Base-by-base conservation (phyloP, 2,888 invertebrate genomes). In the Rhagonycha lutea region DNA sequence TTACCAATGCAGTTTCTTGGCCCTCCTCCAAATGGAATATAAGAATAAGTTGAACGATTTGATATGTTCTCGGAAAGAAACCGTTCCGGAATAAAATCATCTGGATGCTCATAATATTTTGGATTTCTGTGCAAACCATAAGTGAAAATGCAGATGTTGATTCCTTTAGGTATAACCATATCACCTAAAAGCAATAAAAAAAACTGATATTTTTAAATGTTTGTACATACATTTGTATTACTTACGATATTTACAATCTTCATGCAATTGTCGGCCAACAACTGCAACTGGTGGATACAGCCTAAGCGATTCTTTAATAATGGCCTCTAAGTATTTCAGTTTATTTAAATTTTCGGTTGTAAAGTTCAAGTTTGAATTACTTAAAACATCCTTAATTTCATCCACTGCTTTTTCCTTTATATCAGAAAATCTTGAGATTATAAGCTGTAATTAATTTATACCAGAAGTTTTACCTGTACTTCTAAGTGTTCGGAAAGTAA, bases 401-500 rank as follows among this genome's bases (percentile, higher is more conserved):
- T 24, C 7, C 1, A 24, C 24, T 9, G 24, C 63, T 12, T 63
- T 63, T 24, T 63, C 23, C 63, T 63, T 47, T 11, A 63, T 24
- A 60, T 63, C 4, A 23, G 10, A 23, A 29, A 29, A 26, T 8
- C 0, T n/a, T 10, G 9, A 12, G 12, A 12, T 29, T 65, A 24
- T 12, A 68, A 11, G 2, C 2, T 29, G 11, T 26, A 24, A n/a
- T 47, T n/a, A 62, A 62, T 62, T 11, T 11, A 62, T 14, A 18
- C 4, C 8, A 5, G 8, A 18, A 14, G 12, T 11, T 61, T 60
- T 61, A 74, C 74, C 85, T 90, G 90, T n/a, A 88, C 80, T 28
- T 88, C 85, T 0, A 86, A 87, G 82, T 89, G 80, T 68, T 85
- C 86, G 0, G 89, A 88, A 61, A 90, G 81, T 62, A 83, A 81